phyloP scores from a whole-genome alignment of 2,113 vertebrate species.

The Phainopepla nitens region DNA sequence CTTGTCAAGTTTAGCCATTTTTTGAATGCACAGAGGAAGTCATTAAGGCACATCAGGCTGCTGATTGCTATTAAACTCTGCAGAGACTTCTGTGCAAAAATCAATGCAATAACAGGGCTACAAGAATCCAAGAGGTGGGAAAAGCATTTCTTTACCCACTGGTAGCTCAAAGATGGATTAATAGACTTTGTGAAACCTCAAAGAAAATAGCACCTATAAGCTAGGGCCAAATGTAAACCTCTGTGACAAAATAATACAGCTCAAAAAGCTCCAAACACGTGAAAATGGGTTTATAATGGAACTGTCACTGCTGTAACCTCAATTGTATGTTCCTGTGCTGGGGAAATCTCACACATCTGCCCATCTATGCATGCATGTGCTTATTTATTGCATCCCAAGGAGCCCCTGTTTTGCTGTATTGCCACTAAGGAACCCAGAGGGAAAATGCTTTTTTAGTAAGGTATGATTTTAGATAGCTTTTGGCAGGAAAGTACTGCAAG shows the following conservation, averaged over 20 bases:
- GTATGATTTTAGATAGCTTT: not conserved
- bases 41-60: slow-evolving; percentile 59
- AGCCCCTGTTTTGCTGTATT: not conserved
- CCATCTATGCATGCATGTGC: accelerated
- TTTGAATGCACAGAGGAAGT: slow-evolving; percentile 50
- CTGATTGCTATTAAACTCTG: slow-evolving; percentile 59
- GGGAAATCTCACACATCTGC: slow-evolving; percentile 10
- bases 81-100: slow-evolving; percentile 50
- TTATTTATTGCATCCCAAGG: not conserved
- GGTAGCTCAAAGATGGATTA: slow-evolving; percentile 26
- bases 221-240: not conserved
- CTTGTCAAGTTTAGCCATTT: slow-evolving; percentile 53
- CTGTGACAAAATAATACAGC: slow-evolving; percentile 3
- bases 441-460: not conserved
- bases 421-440: not conserved
- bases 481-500: not conserved
- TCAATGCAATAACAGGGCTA: slow-evolving; percentile 38
- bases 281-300: slow-evolving; percentile 33
- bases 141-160: slow-evolving; percentile 39
- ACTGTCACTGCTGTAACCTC: not conserved
- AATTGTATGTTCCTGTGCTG: not conserved
- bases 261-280: not conserved
- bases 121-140: not conserved
- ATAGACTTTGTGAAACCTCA: not conserved
- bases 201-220: not conserved